Base-by-base conservation (phyloP, 2,113 vertebrate genomes). In the Melanostigma gelatinosum region DNA sequence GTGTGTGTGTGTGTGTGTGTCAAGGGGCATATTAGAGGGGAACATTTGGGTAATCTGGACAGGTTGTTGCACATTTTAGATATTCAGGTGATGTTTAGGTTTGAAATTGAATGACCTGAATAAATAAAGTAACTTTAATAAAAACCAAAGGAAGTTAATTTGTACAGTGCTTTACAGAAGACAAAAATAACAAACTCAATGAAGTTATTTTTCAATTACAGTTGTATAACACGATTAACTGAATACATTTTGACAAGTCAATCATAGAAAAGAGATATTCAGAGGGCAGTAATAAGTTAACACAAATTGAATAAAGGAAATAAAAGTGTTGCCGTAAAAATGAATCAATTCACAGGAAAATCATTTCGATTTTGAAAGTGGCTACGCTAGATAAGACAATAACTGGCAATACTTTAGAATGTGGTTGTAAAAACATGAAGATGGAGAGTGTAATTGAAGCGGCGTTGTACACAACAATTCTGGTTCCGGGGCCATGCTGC, bases 61-160 rank as follows among this genome's bases (percentile, higher is more conserved):
- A 58, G 15, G 46, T 32, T 54, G 11, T 52, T 78, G 13, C 38
- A 78, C 13, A 58, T 62, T 69, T 27, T 29, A 42, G 13, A 70
- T 70, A 72, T 57, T 38, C 57, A 24, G 9, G 27, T 50, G 64
- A 46, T 1, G 10, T 36, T 24, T 42, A 0, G 2, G n/a, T 50
- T 55, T 82, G n/a, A 36, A 24, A 22, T 34, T 57, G 8, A 72
- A 71, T 52, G 22, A 66, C 0, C 0, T 64, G 48, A 69, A 34
- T 32, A 32, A 48, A 68, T 50, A 38, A 32, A 64, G 13, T 18
- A 1, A 36, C 6, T 0, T 20, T 4, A 70, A 40, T 52, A 44
- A 46, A 64, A 15, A 4, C n/a, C 10, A 4, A 16, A 22, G 11
- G 15, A 24, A 72, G 22, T 70, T 44, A 3, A 60, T 48, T 29